A percentile compares a stretch with the other conserved stretches of the same genome.
Conservation (phyloP, 2,113 vertebrate genomes). For the Pogonocichla stellata region DNA sequence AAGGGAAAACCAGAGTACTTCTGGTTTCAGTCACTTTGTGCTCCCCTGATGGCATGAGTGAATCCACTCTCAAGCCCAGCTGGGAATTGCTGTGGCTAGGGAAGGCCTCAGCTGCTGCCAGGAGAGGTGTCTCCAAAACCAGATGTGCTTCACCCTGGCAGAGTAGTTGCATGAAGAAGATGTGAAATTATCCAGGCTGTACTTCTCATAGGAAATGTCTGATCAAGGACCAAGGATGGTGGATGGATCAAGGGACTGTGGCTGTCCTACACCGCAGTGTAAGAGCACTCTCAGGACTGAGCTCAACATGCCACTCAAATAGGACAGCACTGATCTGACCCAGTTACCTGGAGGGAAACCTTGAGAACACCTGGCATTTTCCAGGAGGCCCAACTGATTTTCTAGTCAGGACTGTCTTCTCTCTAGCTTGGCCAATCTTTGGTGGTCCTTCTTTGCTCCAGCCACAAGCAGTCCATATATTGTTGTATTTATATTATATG, state of each 20-base stretch:
- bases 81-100: not conserved
- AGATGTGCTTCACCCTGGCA: not conserved
- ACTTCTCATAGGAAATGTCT: not conserved
- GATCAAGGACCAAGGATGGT: not conserved
- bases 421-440: not conserved
- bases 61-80: not conserved
- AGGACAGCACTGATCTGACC: not conserved
- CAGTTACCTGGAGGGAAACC: not conserved
- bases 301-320: not conserved
- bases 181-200: not conserved
- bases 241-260: not conserved
- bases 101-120: not conserved
- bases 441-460: not conserved
- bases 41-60: not conserved
- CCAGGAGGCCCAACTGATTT: not conserved
- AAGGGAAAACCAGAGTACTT: not conserved
- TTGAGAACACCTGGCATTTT: not conserved
- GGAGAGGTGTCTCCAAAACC: not conserved
- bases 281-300: not conserved
- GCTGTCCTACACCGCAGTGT: not conserved
- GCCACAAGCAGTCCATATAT: not conserved
- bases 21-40: not conserved
- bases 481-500: not conserved
- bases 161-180: not conserved
- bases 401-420: not conserved